These are phyloP conservation scores for Coleophora deauratella DNA, from an alignment of 2,888 invertebrate genomes.

Conservation along the genomic window DNA sequence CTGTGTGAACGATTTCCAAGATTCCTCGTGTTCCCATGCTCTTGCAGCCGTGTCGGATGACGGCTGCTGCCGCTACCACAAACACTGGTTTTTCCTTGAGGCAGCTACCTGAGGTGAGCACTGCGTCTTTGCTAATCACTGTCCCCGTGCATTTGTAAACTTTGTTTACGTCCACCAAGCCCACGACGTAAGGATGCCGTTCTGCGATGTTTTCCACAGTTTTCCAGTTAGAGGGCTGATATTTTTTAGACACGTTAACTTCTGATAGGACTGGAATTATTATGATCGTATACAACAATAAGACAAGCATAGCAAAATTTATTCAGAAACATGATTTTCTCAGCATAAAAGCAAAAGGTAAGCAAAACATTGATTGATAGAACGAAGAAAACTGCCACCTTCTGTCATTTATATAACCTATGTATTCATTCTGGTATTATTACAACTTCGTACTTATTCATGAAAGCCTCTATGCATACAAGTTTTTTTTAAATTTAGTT, in stretches of 20 bases:
- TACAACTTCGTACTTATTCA: too few species aligned
- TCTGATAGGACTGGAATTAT: not conserved
- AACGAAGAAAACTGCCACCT: too few species aligned
- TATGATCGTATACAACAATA: not conserved
- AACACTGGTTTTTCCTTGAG: slow-evolving; percentile 26
- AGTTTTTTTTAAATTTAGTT: too few species aligned
- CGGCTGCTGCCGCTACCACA: slow-evolving; percentile 35
- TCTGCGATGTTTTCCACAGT: slow-evolving; percentile 42
- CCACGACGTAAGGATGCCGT: slow-evolving; percentile 43
- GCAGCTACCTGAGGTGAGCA: slow-evolving; percentile 51
- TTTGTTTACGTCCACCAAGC: slow-evolving; percentile 29
- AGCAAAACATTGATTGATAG: too few species aligned
- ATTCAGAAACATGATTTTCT: slow-evolving; percentile 15
- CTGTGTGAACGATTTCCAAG: slow-evolving; percentile 28
- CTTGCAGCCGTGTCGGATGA: slow-evolving; percentile 21
- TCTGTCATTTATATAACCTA: too few species aligned
- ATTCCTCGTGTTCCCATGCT: slow-evolving; percentile 16
- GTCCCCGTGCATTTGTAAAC: slow-evolving; percentile 44
- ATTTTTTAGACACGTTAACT: not conserved
- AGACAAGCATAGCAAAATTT: slow-evolving; percentile 2
- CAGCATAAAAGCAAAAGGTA: too few species aligned
- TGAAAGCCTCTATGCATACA: too few species aligned
- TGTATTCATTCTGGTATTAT: too few species aligned
- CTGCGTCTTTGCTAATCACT: slow-evolving; percentile 31
- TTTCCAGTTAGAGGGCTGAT: slow-evolving; percentile 22